phyloP scores from a whole-genome alignment of 2,888 invertebrate species.

The Andrena bucephala region DNA sequence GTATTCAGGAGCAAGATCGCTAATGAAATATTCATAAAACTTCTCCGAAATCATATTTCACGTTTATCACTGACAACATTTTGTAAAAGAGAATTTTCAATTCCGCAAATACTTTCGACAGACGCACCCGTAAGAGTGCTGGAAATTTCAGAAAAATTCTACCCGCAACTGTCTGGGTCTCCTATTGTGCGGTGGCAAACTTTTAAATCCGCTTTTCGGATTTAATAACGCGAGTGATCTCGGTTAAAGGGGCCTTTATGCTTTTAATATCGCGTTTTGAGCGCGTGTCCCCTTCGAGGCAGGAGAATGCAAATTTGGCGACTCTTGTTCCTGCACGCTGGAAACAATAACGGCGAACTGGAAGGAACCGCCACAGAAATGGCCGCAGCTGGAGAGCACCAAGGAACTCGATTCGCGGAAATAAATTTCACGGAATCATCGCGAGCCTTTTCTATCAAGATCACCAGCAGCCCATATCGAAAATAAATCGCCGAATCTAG shows the following conservation, averaged over 20 bases:
- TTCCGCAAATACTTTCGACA: background rate
- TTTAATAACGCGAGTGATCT: conserved; percentile 32
- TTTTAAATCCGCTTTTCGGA: background rate
- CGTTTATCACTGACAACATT: no score
- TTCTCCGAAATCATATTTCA: no score
- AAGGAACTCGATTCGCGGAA: conserved; percentile 1
- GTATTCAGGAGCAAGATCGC: no score
- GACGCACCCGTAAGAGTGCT: background rate
- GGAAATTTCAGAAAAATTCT: conserved; percentile 1
- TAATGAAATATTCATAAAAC: no score
- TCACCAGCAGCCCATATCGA: conserved; percentile 21
- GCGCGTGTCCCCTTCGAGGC: background rate
- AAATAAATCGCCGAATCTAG: conserved; percentile 23
- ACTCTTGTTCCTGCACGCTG: conserved; percentile 3
- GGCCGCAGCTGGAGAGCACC: background rate
- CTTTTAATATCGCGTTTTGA: conserved; percentile 32
- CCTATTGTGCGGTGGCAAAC: background rate
- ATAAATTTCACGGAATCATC: conserved; percentile 14
- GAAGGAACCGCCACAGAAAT: background rate
- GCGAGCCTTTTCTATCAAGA: conserved; percentile 18
- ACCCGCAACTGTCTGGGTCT: background rate
- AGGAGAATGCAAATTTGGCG: conserved; percentile 1
- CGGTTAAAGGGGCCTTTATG: background rate
- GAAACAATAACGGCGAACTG: conserved; percentile 34
- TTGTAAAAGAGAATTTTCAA: background rate